These are phyloP conservation scores for Rhogogaster chlorosoma DNA, from an alignment of 2,888 invertebrate genomes.

Conservation along the genomic window DNA sequence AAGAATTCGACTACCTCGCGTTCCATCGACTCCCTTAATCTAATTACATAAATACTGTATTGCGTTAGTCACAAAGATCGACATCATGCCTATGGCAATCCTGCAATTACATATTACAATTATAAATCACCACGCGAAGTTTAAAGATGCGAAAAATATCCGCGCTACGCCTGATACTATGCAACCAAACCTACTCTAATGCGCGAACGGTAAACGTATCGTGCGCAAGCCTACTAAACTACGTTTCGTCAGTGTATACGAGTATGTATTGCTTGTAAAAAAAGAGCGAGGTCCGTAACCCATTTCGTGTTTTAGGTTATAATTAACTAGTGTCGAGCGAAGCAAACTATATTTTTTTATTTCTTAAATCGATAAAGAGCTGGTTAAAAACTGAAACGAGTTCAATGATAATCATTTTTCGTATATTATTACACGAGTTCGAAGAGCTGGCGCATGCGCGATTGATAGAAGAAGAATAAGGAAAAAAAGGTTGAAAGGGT, in stretches of 20 bases:
- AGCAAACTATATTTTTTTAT: background rate
- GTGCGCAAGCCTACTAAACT: background rate
- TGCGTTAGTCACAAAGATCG: background rate
- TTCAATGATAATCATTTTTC: background rate
- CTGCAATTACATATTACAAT: background rate
- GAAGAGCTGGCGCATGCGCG: slow-evolving; percentile 2
- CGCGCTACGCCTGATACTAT: background rate
- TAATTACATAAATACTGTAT: background rate
- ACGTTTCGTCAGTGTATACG: background rate
- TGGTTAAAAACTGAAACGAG: background rate
- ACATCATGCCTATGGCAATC: background rate
- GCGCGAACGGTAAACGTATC: background rate
- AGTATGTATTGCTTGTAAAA: background rate
- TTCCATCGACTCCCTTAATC: background rate
- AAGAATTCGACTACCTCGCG: slow-evolving; percentile 9
- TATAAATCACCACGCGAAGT: background rate
- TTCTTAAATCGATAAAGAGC: background rate
- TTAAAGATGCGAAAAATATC: background rate
- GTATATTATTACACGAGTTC: background rate
- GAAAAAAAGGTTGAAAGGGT: background rate
- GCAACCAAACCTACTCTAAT: slow-evolving; percentile 5
- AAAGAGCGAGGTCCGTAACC: too few relatives aligned
- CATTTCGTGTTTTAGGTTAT: background rate
- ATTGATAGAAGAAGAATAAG: background rate
- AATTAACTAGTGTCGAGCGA: background rate